phyloP scores from a whole-genome alignment of 2,113 vertebrate genomes.

The Polyodon spathula region DNA sequence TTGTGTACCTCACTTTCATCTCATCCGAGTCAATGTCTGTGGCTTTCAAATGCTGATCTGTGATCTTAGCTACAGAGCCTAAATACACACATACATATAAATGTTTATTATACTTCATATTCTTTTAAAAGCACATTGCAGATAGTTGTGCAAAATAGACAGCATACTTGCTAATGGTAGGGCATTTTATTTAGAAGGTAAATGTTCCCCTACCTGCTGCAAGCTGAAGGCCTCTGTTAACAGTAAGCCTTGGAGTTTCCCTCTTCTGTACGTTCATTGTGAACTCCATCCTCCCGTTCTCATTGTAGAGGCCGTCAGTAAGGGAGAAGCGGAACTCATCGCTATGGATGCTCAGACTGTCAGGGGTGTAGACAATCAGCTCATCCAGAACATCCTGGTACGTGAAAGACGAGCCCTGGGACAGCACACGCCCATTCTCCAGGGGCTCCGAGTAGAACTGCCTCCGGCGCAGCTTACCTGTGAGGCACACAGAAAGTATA shows the following conservation, averaged over 20 bases:
- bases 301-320: constrained; percentile 63
- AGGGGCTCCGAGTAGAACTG: constrained; percentile 59
- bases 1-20: constrained; percentile 55
- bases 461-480: constrained; percentile 71
- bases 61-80: constrained; percentile 75
- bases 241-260: constrained; percentile 49
- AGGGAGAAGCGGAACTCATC: constrained; percentile 81
- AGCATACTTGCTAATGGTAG: neutral
- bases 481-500: too few relatives aligned
- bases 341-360: constrained; percentile 26
- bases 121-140: neutral
- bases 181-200: too few relatives aligned
- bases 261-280: constrained; percentile 50
- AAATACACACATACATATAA: constrained; percentile 18
- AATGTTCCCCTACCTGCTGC: constrained; percentile 57
- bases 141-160: neutral
- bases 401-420: constrained; percentile 77
- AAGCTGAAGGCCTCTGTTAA: constrained; percentile 78
- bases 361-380: constrained; percentile 67
- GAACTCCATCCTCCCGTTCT: constrained; percentile 69
- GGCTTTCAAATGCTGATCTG: constrained; percentile 75
- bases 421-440: constrained; percentile 59
- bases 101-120: neutral
- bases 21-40: constrained; percentile 58
- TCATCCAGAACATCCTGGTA: constrained; percentile 82